Percentiles rank a stretch among this genome's conserved stretches.
These are phyloP conservation scores for Clupea harengus DNA, from an alignment of 2,113 vertebrate species.

Conservation along the genomic window DNA sequence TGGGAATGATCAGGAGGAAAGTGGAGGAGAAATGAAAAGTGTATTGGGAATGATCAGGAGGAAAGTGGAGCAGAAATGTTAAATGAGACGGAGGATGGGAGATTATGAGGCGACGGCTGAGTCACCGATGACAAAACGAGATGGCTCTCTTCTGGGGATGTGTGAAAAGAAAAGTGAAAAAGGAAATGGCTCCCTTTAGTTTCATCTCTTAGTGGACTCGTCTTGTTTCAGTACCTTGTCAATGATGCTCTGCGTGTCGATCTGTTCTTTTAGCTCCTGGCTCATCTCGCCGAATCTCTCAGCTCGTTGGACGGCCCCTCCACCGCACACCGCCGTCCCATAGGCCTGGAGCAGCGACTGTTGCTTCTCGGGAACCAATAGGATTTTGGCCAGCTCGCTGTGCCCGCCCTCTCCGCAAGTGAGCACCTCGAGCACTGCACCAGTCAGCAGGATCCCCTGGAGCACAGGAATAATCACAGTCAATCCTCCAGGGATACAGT, in stretches of 20 bases:
- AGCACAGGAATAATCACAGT: background rate
- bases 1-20: background rate
- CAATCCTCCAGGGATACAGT: background rate
- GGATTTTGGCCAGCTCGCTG: slow-evolving; percentile 69
- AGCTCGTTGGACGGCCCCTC: slow-evolving; percentile 56
- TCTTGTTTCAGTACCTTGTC: slow-evolving; percentile 71
- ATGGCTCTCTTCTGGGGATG: background rate
- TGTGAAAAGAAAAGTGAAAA: background rate
- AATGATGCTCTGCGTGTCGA: slow-evolving; percentile 73
- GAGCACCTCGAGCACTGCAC: slow-evolving; percentile 76
- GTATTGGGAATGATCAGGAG: background rate
- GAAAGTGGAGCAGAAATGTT: background rate
- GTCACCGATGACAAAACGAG: background rate
- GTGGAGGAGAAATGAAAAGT: no score
- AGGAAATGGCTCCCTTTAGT: background rate
- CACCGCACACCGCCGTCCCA: slow-evolving; percentile 65
- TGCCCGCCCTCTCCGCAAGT: slow-evolving; percentile 71
- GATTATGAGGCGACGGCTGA: background rate
- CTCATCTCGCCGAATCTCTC: slow-evolving; percentile 79
- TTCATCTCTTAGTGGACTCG: background rate
- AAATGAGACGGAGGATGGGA: background rate
- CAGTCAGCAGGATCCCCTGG: slow-evolving; percentile 78
- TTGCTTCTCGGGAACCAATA: slow-evolving; percentile 68
- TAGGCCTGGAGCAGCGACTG: slow-evolving; percentile 69
- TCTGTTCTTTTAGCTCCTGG: slow-evolving; percentile 76